These are phyloP conservation scores for Volucella bombylans DNA, from an alignment of 2,888 invertebrate genomes.

Conservation along the genomic window DNA sequence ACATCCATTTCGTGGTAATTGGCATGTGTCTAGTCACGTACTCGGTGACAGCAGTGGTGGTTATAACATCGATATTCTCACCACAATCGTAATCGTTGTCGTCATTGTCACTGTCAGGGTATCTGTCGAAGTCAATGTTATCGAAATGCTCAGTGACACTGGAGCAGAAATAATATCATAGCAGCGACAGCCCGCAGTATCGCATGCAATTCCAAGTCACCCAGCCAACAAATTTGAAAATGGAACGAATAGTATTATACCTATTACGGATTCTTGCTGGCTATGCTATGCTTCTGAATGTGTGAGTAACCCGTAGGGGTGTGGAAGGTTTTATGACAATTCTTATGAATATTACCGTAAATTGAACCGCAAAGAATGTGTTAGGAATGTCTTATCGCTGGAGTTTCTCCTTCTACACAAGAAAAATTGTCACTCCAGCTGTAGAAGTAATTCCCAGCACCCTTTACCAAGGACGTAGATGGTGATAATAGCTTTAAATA, in stretches of 20 bases:
- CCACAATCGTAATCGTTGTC: background rate
- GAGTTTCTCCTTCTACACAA: background rate
- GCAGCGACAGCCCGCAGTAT: conserved; percentile 52
- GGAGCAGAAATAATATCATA: conserved; percentile 33
- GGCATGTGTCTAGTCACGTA: conserved; percentile 67
- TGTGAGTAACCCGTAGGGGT: conserved; percentile 12
- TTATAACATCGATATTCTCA: conserved; percentile 52
- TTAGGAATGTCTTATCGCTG: conserved; percentile 52
- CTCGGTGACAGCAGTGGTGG: conserved; percentile 42
- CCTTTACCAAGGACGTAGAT: conserved; percentile 43
- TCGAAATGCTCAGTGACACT: conserved; percentile 34
- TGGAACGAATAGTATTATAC: background rate
- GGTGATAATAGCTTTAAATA: conserved; percentile 57
- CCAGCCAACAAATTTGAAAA: conserved; percentile 29
- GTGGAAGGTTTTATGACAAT: conserved; percentile 39
- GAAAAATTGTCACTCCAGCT: conserved; percentile 36
- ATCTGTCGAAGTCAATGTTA: background rate
- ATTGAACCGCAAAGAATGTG: conserved; percentile 60
- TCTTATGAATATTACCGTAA: conserved; percentile 59
- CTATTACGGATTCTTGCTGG: background rate
- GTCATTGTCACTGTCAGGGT: background rate
- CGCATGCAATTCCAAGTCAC: conserved; percentile 48
- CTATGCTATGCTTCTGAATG: background rate
- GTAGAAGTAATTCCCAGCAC: conserved; percentile 37
- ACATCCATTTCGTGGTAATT: conserved; percentile 50